These are phyloP conservation scores for Thereva unica DNA, from an alignment of 2,888 invertebrate species.

Conservation along the genomic window DNA sequence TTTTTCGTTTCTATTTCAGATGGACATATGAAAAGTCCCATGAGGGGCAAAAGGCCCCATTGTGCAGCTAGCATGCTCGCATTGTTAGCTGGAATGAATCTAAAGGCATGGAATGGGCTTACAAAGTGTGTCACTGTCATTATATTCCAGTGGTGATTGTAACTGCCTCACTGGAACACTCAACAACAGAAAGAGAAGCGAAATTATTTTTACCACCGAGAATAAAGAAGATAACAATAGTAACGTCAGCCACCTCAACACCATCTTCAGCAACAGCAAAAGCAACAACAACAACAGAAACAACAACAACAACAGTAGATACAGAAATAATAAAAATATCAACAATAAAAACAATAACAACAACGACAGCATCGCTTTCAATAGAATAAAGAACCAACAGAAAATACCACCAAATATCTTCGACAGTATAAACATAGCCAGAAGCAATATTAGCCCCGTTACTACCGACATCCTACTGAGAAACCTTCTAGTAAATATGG, in stretches of 20 bases:
- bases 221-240: conserved; percentile 28
- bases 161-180: conserved; percentile 5
- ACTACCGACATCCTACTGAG: conserved; percentile 25
- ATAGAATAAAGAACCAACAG: conserved; percentile 20
- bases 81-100: conserved; percentile 16
- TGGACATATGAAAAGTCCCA: conserved; percentile 49
- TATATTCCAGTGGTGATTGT: conserved; percentile 18
- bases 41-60: conserved; percentile 52
- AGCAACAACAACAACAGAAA: conserved; percentile 3
- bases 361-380: neutral
- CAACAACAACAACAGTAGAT: conserved; percentile 8
- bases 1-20: conserved; percentile 49
- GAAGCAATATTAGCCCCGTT: conserved; percentile 10
- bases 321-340: conserved; percentile 30
- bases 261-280: neutral
- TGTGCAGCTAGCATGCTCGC: conserved; percentile 37
- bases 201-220: conserved; percentile 18
- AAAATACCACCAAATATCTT: conserved; percentile 10
- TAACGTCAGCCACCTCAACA: conserved; percentile 9
- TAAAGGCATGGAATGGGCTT: conserved; percentile 24
- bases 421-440: conserved; percentile 1
- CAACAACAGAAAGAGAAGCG: neutral
- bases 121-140: conserved; percentile 1
- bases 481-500: conserved; percentile 42
- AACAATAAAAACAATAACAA: conserved; percentile 14